These are phyloP conservation scores for Himalopsyche tibetana DNA, from an alignment of 2,888 invertebrate species.

Conservation along the genomic window DNA sequence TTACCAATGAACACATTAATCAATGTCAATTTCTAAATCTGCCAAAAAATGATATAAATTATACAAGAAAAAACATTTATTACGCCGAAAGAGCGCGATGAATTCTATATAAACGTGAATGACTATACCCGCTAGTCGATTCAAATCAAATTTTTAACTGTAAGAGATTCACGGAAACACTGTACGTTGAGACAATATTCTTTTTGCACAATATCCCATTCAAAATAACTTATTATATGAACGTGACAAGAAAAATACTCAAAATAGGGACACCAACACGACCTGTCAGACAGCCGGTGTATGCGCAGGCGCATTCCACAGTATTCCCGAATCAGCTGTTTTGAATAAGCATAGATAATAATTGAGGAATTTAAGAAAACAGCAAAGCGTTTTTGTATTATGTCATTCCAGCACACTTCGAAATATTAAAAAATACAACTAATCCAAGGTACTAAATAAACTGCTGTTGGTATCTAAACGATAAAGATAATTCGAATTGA, in stretches of 20 bases:
- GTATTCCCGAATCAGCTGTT: constrained; percentile 27
- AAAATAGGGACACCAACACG: not conserved
- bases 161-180: not conserved
- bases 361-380: not conserved
- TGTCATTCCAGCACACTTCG: not conserved
- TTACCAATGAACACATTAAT: no score
- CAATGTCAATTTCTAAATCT: no score
- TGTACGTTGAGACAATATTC: not conserved
- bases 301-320: constrained; percentile 18
- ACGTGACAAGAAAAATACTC: not conserved
- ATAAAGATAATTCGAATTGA: no score
- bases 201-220: not conserved
- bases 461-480: no score
- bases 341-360: constrained; percentile 5
- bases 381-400: not conserved
- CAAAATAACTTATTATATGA: not conserved
- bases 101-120: not conserved
- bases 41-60: no score
- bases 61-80: no score
- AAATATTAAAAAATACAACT: no score
- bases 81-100: not conserved
- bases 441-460: no score
- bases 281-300: not conserved
- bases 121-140: not conserved
- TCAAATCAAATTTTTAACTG: no score